A percentile compares a stretch with the other conserved stretches of the same genome.
Evolutionary conservation across 92 coral and sea anemone genomes (phyloP).

Genomic region (Parazoanthus darwini): DNA sequence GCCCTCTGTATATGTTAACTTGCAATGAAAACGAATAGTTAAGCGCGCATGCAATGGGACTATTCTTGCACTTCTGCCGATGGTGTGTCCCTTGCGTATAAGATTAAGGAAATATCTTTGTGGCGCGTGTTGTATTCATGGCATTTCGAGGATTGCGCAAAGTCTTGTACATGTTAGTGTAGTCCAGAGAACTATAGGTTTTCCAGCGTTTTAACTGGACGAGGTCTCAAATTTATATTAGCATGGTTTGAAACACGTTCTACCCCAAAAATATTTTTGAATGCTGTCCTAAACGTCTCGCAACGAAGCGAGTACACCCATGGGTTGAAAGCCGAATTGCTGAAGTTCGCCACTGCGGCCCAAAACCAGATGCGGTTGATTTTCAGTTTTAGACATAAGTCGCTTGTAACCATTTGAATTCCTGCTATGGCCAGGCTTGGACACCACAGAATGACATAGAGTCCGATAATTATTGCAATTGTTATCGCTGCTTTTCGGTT

Average conservation of each 20-base stretch:
- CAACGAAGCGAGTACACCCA: constrained; percentile 72
- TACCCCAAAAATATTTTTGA: constrained; percentile 39
- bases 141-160: too few species aligned
- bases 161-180: too few species aligned
- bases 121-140: too few species aligned
- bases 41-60: too few species aligned
- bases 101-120: too few species aligned
- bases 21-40: too few species aligned
- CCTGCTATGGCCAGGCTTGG: constrained; percentile 76
- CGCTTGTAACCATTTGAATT: constrained; percentile 56
- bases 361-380: constrained; percentile 71
- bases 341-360: constrained; percentile 68
- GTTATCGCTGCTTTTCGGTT: constrained; percentile 73
- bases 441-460: constrained; percentile 59
- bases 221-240: background rate
- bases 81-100: too few species aligned
- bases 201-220: background rate
- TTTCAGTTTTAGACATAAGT: constrained; percentile 59
- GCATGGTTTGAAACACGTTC: background rate
- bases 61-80: too few species aligned
- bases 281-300: constrained; percentile 58
- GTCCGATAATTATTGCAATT: constrained; percentile 63
- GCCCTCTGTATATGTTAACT: too few species aligned
- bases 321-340: constrained; percentile 76
- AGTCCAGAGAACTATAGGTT: too few species aligned